phyloP scores from a whole-genome alignment of 2,113 vertebrate genomes.

The Amphiprion ocellaris region DNA sequence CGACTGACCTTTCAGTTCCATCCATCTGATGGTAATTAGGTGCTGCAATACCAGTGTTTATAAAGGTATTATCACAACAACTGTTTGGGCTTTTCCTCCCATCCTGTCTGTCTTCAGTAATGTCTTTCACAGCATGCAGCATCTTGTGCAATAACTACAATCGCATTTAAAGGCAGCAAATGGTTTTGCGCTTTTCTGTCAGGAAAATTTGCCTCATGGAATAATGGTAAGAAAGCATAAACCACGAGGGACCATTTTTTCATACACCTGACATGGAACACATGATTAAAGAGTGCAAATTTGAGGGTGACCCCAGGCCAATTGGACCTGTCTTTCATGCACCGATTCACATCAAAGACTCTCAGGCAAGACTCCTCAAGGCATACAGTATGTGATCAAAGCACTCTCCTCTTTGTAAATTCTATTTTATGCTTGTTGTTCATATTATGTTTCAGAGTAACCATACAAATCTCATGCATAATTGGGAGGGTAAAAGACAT shows the following conservation, averaged over 20 bases:
- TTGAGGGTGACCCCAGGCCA: conserved; percentile 80
- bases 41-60: conserved; percentile 83
- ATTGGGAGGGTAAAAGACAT: conserved; percentile 70
- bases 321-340: conserved; percentile 84
- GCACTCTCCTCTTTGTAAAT: conserved; percentile 69
- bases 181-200: conserved; percentile 72
- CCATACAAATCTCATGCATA: conserved; percentile 62
- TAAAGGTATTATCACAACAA: conserved; percentile 85
- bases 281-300: conserved; percentile 83
- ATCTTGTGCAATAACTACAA: conserved; percentile 67
- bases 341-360: conserved; percentile 84
- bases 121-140: conserved; percentile 30
- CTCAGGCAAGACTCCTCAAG: conserved; percentile 81
- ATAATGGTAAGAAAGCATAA: conserved; percentile 61
- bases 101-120: conserved; percentile 49
- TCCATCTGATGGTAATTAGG: conserved; percentile 83
- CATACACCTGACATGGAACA: conserved; percentile 79
- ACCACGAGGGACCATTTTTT: conserved; percentile 65
- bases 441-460: conserved; percentile 71
- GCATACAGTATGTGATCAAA: conserved; percentile 83
- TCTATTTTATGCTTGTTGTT: conserved; percentile 81
- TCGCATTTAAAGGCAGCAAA: conserved; percentile 75
- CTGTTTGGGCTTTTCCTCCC: conserved; percentile 74
- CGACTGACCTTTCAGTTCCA: conserved; percentile 82
- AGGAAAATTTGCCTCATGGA: conserved; percentile 55